These are phyloP conservation scores for Diadromus collaris DNA, from an alignment of 2,888 invertebrate species.

Conservation along the genomic window DNA sequence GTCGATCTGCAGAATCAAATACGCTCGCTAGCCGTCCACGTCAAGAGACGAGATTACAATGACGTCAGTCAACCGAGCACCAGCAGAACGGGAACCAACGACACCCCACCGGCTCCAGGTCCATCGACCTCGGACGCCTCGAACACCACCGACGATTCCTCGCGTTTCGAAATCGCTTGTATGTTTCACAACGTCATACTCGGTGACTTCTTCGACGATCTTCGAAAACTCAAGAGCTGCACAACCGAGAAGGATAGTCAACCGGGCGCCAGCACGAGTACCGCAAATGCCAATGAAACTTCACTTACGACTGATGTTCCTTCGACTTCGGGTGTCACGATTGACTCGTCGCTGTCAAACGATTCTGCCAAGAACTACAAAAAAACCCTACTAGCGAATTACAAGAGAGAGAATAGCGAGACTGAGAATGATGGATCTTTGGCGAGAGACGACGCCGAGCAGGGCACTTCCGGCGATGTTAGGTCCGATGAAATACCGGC, in stretches of 20 bases:
- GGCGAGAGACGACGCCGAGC: slow-evolving; percentile 26
- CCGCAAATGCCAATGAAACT: not conserved
- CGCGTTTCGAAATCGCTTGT: not conserved
- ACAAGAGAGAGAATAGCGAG: slow-evolving; percentile 68
- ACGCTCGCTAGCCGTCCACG: slow-evolving; percentile 80
- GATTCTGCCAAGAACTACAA: slow-evolving; percentile 66
- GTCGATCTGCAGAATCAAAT: slow-evolving; percentile 84
- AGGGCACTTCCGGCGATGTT: slow-evolving; percentile 61
- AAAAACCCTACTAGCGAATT: slow-evolving; percentile 69
- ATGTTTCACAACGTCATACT: not conserved
- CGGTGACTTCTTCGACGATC: not conserved
- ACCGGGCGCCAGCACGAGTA: slow-evolving; percentile 42
- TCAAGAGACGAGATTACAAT: slow-evolving; percentile 52
- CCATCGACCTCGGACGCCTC: not conserved
- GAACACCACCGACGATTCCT: not conserved
- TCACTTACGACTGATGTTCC: slow-evolving; percentile 21
- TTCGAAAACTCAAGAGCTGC: slow-evolving; percentile 41
- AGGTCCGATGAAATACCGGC: slow-evolving; percentile 4
- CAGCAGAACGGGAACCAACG: slow-evolving; percentile 10
- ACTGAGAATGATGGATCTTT: slow-evolving; percentile 29
- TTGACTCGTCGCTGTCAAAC: not conserved
- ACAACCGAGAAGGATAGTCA: slow-evolving; percentile 52
- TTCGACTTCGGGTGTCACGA: slow-evolving; percentile 36
- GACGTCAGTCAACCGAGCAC: slow-evolving; percentile 56
- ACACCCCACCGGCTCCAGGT: not conserved